These are phyloP conservation scores for Xylocampa areola DNA, from an alignment of 2,888 invertebrate genomes.

Conservation along the genomic window DNA sequence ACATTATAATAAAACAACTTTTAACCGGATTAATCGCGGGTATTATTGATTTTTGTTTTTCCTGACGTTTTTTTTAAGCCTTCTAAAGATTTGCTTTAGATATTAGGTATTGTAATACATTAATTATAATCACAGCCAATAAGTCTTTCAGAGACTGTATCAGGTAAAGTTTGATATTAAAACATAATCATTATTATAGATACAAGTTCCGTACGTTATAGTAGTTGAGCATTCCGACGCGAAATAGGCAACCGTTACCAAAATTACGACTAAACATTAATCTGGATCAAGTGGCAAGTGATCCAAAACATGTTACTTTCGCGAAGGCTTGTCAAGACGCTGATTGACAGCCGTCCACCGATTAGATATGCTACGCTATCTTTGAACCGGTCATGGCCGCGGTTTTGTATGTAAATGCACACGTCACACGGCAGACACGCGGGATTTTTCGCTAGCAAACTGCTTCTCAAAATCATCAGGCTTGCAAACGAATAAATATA, in stretches of 20 bases:
- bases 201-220: conserved; percentile 22
- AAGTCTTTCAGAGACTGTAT: conserved; percentile 4
- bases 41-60: too few species aligned
- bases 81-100: too few species aligned
- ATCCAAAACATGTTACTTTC: conserved; percentile 75
- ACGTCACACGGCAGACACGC: conserved; percentile 71
- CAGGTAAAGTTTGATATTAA: conserved; percentile 32
- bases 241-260: conserved; percentile 46
- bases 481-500: conserved; percentile 64
- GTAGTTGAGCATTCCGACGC: conserved; percentile 28
- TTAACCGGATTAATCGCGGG: too few species aligned
- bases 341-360: conserved; percentile 82
- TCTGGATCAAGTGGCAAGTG: conserved; percentile 66
- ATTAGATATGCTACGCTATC: conserved; percentile 86
- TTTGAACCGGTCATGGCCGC: conserved; percentile 75
- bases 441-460: conserved; percentile 71
- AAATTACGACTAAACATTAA: conserved; percentile 56
- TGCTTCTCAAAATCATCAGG: conserved; percentile 71
- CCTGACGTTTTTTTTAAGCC: too few species aligned
- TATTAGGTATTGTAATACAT: too few species aligned
- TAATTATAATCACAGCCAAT: neutral
- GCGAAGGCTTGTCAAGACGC: conserved; percentile 71
- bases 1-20: too few species aligned
- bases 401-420: conserved; percentile 86
- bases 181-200: conserved; percentile 21